Evolutionary conservation across 1,140 invertebrate species (phyloP), one percentile per base, ranked within the genome.

Genomic region (Drosophila murphyi): DNA sequence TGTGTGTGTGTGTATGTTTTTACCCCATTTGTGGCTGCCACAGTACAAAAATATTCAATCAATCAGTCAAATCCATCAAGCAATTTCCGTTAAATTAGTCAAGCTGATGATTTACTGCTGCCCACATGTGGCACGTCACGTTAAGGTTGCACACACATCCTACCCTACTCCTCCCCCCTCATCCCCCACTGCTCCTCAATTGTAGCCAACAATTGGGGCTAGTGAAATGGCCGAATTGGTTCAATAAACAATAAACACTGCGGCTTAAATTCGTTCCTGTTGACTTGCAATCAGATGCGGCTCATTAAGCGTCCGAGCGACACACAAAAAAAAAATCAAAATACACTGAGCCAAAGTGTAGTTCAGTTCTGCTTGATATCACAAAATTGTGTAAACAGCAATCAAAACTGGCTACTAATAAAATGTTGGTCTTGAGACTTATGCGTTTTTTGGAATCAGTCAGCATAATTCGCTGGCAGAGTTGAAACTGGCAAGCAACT

Each of bases 51-150:
- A 62, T 76, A 88, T 87, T 82, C 79, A 86, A 86, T 87, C 82
- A 86, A 86, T 86, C 82, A 88, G 83, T 79, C 82, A 87, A 87
- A 87, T 76, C 82, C 79, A 87, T 87, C 82, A 79, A 88, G 55
- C 64, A 76, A 88, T 88, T 86, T 88, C 83, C 82, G 61, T 72
- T 12, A 70, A 86, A 82, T 87, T 88, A 79, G 76, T 82, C 72
- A 63, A 69, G 59, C 69, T 78, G 63, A 85, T 82, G 71, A 86
- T 82, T 79, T 76, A 61, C 67, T 45, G 63, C 65, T 78, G 5
- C 10, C 35, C 35, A 31, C 10, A 28, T 29, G 54, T 56, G 37
- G 47, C 28, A 31, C 39, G 56, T 32, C 35, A 62, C 37, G 20
- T 35, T 47, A n/a, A 47, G n/a, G 7, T 41, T 31, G 28, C 31